A percentile compares a stretch with the other conserved stretches of the same genome.
These are phyloP conservation scores for Trichechus manatus DNA, from an alignment of 2,113 vertebrate genomes.

Conservation along the genomic window DNA sequence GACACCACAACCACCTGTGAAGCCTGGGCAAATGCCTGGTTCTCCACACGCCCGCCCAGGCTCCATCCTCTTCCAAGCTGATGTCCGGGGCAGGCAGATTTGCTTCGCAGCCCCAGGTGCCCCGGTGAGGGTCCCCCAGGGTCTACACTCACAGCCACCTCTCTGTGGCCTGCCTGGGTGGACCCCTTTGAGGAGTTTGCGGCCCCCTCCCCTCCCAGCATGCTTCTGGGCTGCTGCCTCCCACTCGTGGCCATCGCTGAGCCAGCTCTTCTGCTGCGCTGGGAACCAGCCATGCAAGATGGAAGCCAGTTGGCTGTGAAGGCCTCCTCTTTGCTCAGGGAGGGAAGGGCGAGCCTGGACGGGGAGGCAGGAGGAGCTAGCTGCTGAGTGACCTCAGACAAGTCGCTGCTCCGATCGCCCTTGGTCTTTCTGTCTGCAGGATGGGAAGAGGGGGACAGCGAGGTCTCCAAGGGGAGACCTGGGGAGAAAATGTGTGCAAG, in stretches of 20 bases:
- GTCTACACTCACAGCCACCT: rapidly evolving
- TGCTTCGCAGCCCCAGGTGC: background rate
- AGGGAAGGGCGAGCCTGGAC: background rate
- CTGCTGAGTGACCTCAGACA: background rate
- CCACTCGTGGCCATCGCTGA: background rate
- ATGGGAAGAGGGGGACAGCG: background rate
- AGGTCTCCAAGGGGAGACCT: background rate
- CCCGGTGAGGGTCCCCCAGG: rapidly evolving
- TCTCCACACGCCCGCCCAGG: background rate
- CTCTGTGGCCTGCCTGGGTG: background rate
- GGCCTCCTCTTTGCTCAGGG: background rate
- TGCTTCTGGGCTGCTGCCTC: background rate
- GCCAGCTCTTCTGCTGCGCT: background rate
- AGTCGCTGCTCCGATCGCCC: rapidly evolving
- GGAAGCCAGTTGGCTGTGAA: background rate
- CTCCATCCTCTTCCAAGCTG: background rate
- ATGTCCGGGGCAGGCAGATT: background rate
- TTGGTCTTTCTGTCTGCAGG: background rate
- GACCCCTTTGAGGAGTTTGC: rapidly evolving
- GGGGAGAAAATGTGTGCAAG: background rate
- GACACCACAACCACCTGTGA: background rate
- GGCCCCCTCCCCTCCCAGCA: background rate
- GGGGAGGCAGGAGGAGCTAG: rapidly evolving
- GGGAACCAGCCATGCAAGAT: background rate
- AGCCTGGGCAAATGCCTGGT: background rate